Base-by-base conservation (phyloP, 2,797 vertebrate genomes). In the Acanthornis magna region DNA sequence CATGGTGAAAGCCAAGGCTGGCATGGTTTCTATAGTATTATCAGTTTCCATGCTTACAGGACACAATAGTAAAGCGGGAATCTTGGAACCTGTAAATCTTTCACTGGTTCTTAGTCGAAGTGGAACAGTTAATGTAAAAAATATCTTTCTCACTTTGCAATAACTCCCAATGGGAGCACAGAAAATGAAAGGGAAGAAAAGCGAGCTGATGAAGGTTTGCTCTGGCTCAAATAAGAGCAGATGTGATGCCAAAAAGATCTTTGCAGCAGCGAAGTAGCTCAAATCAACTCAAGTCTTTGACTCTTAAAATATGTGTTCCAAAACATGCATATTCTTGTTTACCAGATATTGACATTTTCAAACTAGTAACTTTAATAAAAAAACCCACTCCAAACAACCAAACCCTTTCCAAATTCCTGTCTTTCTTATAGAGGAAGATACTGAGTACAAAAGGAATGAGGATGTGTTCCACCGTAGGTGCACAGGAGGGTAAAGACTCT, bases 21-120 rank as follows among this genome's bases (percentile, higher is more conserved):
- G 94, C 94, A 84, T 96, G 88, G 75, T 93, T 93, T 96, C 86
- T 94, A 77, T 91, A 79, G 80, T 72, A 86, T 95, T 92, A 95
- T 96, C 91, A 93, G 95, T 97, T 95, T 96, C 95, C 91, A 94
- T 96, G 94, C 85, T 96, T 95, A 96, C 94, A 91, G 90, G 71
- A 91, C 63, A 94, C 67, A 94, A 91, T 89, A 84, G 85, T 75
- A 43, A 75, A 95, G 85, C 0, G 8, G 91, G 91, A 94, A 95
- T 89, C 90, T 67, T 85, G 83, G 90, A 94, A 88, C 89, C 67
- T 91, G 90, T 97, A 97, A 97, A 97, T 97, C 96, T 97, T 89
- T 97, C 96, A 96, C 42, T 96, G 85, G 47, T 91, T 93, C 85
- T 95, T 75, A 94, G 81, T 63, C 1, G 2, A 87, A 93, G 75